Base-by-base conservation (phyloP, 2,797 vertebrate genomes). In the Nannoperca obscura region DNA sequence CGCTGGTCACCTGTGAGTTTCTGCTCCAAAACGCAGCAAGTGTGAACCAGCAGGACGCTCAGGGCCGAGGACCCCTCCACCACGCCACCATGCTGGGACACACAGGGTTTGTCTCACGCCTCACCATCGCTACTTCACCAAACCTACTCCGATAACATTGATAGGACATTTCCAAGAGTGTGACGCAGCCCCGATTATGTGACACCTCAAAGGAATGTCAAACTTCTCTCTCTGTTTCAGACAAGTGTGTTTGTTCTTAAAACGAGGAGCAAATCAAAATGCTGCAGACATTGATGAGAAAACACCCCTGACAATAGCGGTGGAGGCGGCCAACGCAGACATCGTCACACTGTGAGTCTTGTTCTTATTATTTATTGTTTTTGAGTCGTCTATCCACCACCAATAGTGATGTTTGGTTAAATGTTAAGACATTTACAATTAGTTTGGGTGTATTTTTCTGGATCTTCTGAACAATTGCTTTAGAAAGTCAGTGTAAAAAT, bases 231-330 rank as follows among this genome's bases (percentile, higher is more conserved):
- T 85, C 64, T 74, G 1, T 88, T 88, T 70, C 88, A 99, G 98
- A 63, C 98, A 99, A 92, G 98, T 99, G 59, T 99, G 98, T 93
- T 96, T 99, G 83, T 99, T 99, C 91, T 90, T 99, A 78, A 99
- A 99, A 94, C 95, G 97, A 91, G 98, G 98, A 92, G 98, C 98
- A 71, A 98, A 99, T 93, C 98, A 99, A 85, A 98, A 98, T 36
- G 98, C 98, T 59, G 93, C 96, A 24, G 98, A 99, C 83, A 96
- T 97, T 34, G 96, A 98, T 40, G 97, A 96, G 82, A 99, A 98
- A 86, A 99, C 98, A 10, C 98, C 98, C 0, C 76, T 99, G 76
- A 95, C 93, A 32, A 97, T 99, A 71, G 98, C 98, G 0, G 96
- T 99, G 84, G 97, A 99, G 67, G 97, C 98, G 1, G 98, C 98